Evolutionary conservation across 2,888 invertebrate species (phyloP), one percentile per base, ranked within the genome.

Genomic region (Luperina testacea): DNA sequence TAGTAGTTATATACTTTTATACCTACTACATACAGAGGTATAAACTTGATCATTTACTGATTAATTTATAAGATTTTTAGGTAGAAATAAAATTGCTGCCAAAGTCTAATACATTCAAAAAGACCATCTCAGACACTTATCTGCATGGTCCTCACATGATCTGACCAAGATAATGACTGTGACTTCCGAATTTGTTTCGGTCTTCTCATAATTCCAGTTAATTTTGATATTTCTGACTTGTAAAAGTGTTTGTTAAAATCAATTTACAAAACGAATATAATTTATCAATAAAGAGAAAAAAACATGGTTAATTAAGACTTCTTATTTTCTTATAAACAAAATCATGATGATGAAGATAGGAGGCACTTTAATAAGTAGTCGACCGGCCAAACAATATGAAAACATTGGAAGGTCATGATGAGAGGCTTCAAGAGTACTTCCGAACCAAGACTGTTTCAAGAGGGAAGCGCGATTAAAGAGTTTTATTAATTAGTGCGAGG

Each of bases 401-500:
- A 77, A 78, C 74, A 76, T 72, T 59, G 71, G 74, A 72, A 85
- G 82, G 84, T 82, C 86, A 84, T 78, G 82, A 73, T 82, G 57
- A 89, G 87, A 89, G 82, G 72, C 15, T 73, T 80, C 65, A 71
- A 88, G 78, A 65, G 81, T 75, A 71, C 80, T 84, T 71, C 51
- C n/a, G 15, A 69, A 65, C 69, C 72, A 65, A 78, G 78, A 84
- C 82, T 74, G 72, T 57, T 77, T 81, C 77, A 80, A 89, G 84
- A 78, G 78, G 73, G 71, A 82, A 75, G 61, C 78, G 82, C 69
- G 79, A 80, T 81, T 80, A 83, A 82, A 83, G 83, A 87, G 78
- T 87, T 79, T 88, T 84, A 82, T 88, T 87, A 88, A 87, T 87
- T 87, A 84, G 77, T 81, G 75, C 78, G 75, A 68, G 65, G 67